Conservation (phyloP, 1,140 invertebrate genomes). For the Megalopta genalis region DNA sequence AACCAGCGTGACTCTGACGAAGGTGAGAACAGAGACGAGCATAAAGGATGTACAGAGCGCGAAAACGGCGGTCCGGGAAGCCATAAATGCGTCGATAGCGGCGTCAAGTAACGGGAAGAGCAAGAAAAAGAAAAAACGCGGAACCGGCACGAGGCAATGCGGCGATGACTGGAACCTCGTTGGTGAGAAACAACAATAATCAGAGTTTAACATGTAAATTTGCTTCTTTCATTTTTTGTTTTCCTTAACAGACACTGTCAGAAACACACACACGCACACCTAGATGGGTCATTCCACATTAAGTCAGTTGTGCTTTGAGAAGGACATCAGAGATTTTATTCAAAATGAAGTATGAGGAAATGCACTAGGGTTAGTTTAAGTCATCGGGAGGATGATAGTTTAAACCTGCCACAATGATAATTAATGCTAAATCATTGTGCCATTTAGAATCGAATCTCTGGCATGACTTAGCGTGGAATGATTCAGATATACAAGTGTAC, state of each 20-base stretch:
- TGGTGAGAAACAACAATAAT: slow-evolving; percentile 79
- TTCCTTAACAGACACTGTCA: slow-evolving; percentile 51
- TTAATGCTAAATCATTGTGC: too few relatives aligned
- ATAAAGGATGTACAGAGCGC: slow-evolving; percentile 57
- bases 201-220: slow-evolving; percentile 71
- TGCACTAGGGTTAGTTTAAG: too few relatives aligned
- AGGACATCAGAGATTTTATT: too few relatives aligned
- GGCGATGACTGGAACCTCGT: slow-evolving; percentile 82
- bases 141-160: slow-evolving; percentile 70
- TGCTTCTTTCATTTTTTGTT: slow-evolving; percentile 67
- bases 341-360: too few relatives aligned
- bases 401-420: too few relatives aligned
- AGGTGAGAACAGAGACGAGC: slow-evolving; percentile 67
- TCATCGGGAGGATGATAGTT: too few relatives aligned
- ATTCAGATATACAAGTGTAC: not conserved
- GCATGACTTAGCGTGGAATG: too few relatives aligned
- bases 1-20: slow-evolving; percentile 77
- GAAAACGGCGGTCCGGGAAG: slow-evolving; percentile 63
- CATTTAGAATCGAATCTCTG: too few relatives aligned
- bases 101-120: slow-evolving; percentile 60
- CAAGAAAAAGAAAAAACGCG: slow-evolving; percentile 81
- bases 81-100: slow-evolving; percentile 64
- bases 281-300: too few relatives aligned
- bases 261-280: not conserved
- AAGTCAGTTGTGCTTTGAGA: too few relatives aligned